These are phyloP conservation scores for Ophion ventricosus DNA, from an alignment of 2,888 invertebrate genomes.

Conservation along the genomic window DNA sequence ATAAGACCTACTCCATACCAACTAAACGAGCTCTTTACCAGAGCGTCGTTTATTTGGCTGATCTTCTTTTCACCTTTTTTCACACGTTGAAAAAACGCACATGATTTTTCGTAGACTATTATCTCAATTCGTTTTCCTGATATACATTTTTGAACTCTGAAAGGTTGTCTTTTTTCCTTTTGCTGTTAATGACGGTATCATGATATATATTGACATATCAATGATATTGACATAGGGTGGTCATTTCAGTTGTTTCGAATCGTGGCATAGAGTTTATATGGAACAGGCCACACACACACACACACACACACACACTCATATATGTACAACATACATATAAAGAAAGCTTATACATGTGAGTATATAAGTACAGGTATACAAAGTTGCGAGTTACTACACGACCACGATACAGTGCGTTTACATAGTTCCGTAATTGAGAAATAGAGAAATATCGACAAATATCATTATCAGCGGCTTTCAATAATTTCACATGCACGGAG, in stretches of 20 bases:
- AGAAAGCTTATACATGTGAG: neutral
- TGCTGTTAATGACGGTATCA: neutral
- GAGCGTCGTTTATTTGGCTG: neutral
- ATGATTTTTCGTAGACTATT: neutral
- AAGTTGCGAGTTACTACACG: constrained; percentile 57
- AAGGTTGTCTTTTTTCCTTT: neutral
- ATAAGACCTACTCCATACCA: neutral
- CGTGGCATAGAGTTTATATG: neutral
- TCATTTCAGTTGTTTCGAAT: neutral
- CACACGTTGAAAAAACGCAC: no score
- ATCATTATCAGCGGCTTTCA: neutral
- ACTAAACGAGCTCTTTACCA: neutral
- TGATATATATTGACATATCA: no score
- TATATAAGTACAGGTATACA: constrained; percentile 48
- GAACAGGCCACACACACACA: neutral
- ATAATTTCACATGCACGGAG: neutral
- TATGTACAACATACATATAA: neutral
- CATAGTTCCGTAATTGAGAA: constrained; percentile 55
- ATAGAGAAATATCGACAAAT: constrained; percentile 11
- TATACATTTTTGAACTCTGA: no score
- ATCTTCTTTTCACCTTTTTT: no score
- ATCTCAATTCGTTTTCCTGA: neutral
- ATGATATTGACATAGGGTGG: neutral
- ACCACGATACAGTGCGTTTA: constrained; percentile 59
- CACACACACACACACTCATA: neutral